Conservation (phyloP, 1,140 invertebrate genomes). For the Uloborus diversus region DNA sequence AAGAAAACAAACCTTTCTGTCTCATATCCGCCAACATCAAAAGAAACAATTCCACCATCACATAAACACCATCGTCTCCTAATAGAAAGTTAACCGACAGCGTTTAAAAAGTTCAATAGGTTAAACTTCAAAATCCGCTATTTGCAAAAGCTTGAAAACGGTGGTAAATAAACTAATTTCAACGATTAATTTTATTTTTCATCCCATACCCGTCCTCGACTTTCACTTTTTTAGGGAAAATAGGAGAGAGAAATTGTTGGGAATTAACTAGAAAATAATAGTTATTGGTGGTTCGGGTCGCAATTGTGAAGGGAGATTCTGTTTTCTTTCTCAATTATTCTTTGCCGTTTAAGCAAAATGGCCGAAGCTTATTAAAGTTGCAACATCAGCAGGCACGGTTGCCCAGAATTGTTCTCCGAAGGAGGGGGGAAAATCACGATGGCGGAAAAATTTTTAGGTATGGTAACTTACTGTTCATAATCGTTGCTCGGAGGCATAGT, state of each 20-base stretch:
- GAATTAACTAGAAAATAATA: constrained; percentile 6
- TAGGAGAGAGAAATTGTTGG: not conserved
- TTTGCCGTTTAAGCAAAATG: not conserved
- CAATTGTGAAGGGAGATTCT: not conserved
- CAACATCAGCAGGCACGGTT: no score
- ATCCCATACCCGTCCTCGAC: constrained; percentile 2
- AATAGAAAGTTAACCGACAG: no score
- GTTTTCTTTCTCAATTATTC: not conserved
- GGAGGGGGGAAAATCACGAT: constrained; percentile 20
- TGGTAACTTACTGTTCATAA: constrained; percentile 16
- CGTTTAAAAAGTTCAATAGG: no score
- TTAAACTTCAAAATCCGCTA: no score
- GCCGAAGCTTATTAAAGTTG: not conserved
- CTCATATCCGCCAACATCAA: no score
- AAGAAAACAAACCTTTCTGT: no score
- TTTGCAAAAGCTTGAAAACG: no score
- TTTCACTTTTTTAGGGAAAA: not conserved
- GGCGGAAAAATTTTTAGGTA: not conserved
- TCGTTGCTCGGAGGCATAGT: no score
- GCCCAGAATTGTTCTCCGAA: not conserved
- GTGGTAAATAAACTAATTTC: no score
- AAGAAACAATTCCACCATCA: no score
- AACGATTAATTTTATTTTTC: no score
- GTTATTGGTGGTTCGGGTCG: not conserved
- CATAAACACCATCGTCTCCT: no score